phyloP scores from a whole-genome alignment of 2,113 vertebrate genomes.

The Oreotrochilus melanogaster region DNA sequence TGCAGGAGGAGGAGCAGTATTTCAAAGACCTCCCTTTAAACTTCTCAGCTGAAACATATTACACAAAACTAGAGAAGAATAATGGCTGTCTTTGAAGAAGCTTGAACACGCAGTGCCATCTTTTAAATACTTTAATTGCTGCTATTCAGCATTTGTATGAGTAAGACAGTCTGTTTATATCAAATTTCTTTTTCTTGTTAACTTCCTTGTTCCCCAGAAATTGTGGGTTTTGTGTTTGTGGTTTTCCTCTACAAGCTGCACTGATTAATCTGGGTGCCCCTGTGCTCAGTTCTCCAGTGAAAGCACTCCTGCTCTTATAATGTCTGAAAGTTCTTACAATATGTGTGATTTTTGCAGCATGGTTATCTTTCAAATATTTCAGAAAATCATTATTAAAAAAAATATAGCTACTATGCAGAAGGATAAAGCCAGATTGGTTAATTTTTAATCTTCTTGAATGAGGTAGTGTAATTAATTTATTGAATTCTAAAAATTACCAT shows the following conservation, averaged over 20 bases:
- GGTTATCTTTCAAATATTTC: background rate
- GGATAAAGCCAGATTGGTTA: background rate
- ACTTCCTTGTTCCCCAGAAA: constrained; percentile 48
- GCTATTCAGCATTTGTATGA: constrained; percentile 37
- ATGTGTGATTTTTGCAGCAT: background rate
- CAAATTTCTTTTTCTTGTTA: background rate
- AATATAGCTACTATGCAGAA: background rate
- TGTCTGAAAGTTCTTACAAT: background rate
- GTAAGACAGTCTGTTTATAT: constrained; percentile 44
- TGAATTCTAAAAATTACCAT: background rate
- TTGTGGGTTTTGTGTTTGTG: background rate
- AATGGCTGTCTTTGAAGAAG: constrained; percentile 38
- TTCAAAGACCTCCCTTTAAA: background rate
- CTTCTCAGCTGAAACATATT: constrained; percentile 4
- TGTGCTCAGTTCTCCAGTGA: background rate
- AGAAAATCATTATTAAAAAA: background rate
- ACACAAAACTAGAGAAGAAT: background rate
- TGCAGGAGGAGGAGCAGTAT: background rate
- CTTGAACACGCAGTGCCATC: constrained; percentile 32
- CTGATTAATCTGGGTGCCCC: background rate
- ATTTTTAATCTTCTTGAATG: background rate
- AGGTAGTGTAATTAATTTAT: background rate
- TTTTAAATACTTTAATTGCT: constrained; percentile 63
- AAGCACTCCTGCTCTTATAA: background rate
- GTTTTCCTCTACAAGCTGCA: constrained; percentile 38